Conservation (phyloP, 30 jellyfish, hydroid and myxozoan species). For the Pelagia noctiluca region DNA sequence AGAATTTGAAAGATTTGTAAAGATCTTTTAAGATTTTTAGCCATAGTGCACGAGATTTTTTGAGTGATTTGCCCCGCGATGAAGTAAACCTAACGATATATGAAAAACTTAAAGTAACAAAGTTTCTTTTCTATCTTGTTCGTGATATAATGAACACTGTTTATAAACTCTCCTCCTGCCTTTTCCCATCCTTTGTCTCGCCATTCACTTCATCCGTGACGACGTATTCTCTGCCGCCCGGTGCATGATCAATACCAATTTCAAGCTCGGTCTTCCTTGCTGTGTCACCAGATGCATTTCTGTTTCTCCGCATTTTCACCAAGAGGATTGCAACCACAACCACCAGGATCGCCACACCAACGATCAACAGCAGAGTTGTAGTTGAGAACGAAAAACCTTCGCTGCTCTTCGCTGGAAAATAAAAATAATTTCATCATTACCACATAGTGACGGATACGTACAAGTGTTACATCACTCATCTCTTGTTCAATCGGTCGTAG, state of each 20-base stretch:
- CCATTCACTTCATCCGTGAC: neutral
- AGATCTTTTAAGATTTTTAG: too few relatives aligned
- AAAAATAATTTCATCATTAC: too few relatives aligned
- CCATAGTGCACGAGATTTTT: too few relatives aligned
- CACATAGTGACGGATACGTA: neutral
- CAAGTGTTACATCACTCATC: neutral
- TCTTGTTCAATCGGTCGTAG: neutral
- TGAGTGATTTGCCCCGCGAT: too few relatives aligned
- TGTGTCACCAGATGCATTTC: neutral
- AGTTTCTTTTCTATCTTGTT: too few relatives aligned
- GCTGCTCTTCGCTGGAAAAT: neutral
- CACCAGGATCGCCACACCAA: neutral
- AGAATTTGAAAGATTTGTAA: too few relatives aligned
- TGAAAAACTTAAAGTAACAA: too few relatives aligned
- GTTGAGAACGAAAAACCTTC: neutral
- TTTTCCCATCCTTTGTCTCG: neutral
- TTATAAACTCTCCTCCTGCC: neutral
- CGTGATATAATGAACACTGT: too few relatives aligned
- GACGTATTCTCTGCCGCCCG: constrained; percentile 1
- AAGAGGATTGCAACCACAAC: neutral
- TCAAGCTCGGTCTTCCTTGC: neutral
- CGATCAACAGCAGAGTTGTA: neutral
- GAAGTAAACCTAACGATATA: too few relatives aligned
- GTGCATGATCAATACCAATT: neutral
- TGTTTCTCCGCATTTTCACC: neutral